These are phyloP conservation scores for Acyrthosiphon pisum DNA, from an alignment of 1,140 invertebrate species.

Conservation along the genomic window DNA sequence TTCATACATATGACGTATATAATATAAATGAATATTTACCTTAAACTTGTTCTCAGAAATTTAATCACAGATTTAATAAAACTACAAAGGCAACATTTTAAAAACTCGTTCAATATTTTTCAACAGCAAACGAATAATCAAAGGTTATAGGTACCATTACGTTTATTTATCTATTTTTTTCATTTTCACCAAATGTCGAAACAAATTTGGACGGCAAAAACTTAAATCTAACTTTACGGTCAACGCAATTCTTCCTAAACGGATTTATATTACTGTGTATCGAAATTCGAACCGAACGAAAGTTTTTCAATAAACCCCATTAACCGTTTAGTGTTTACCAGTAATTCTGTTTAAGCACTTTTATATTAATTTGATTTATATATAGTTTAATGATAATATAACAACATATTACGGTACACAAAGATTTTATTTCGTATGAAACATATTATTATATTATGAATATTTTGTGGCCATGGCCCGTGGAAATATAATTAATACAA, in stretches of 20 bases:
- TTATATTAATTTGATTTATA: conserved; percentile 8
- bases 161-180: not conserved
- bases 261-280: not conserved
- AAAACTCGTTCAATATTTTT: not conserved
- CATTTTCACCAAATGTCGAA: not conserved
- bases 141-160: not conserved
- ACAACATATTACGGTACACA: not conserved
- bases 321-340: not conserved
- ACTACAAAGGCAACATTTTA: not conserved
- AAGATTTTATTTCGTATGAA: not conserved
- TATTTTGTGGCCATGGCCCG: too few species aligned
- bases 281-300: not conserved
- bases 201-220: not conserved
- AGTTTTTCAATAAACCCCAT: conserved; percentile 1
- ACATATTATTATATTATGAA: too few species aligned
- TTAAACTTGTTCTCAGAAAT: not conserved
- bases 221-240: not conserved
- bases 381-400: not conserved
- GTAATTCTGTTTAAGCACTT: not conserved
- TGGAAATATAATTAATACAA: too few species aligned
- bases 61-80: not conserved
- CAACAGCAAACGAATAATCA: not conserved
- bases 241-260: not conserved
- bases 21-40: not conserved
- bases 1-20: too few species aligned